Conservation (phyloP, 92 coral and sea anemone species). For the Actinernus sp. region DNA sequence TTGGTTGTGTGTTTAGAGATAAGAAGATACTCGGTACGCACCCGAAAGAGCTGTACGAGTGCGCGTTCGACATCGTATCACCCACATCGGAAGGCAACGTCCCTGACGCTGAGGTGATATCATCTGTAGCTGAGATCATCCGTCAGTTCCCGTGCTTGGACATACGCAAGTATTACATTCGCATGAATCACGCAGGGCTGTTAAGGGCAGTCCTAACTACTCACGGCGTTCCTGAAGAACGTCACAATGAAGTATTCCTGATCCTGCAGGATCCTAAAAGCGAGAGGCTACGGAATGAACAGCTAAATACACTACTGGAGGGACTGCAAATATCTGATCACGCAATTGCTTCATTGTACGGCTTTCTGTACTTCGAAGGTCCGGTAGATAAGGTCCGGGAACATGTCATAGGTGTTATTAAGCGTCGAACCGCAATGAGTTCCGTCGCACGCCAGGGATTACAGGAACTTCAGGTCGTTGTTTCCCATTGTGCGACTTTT, state of each 20-base stretch:
- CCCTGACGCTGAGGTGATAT: conserved; percentile 94
- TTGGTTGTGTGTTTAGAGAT: conserved; percentile 90
- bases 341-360: conserved; percentile 62
- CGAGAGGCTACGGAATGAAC: conserved; percentile 72
- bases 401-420: conserved; percentile 70
- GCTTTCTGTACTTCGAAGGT: conserved; percentile 82
- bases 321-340: conserved; percentile 69
- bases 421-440: conserved; percentile 64
- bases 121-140: conserved; percentile 84
- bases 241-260: conserved; percentile 68
- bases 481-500: conserved; percentile 65
- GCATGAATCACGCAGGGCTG: conserved; percentile 84
- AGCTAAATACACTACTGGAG: conserved; percentile 76
- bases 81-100: conserved; percentile 78
- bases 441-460: conserved; percentile 72
- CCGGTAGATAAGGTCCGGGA: conserved; percentile 79
- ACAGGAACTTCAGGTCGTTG: conserved; percentile 81
- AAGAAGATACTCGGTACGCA: conserved; percentile 85
- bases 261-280: conserved; percentile 80
- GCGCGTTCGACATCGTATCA: conserved; percentile 93
- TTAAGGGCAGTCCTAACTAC: conserved; percentile 73
- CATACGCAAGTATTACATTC: conserved; percentile 83
- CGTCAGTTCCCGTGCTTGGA: conserved; percentile 81
- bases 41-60: conserved; percentile 89
- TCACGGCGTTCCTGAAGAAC: conserved; percentile 81